Evolutionary conservation across 2,113 vertebrate genomes (phyloP), one percentile per base, ranked within the genome.

Genomic region (Dissostichus mawsoni): DNA sequence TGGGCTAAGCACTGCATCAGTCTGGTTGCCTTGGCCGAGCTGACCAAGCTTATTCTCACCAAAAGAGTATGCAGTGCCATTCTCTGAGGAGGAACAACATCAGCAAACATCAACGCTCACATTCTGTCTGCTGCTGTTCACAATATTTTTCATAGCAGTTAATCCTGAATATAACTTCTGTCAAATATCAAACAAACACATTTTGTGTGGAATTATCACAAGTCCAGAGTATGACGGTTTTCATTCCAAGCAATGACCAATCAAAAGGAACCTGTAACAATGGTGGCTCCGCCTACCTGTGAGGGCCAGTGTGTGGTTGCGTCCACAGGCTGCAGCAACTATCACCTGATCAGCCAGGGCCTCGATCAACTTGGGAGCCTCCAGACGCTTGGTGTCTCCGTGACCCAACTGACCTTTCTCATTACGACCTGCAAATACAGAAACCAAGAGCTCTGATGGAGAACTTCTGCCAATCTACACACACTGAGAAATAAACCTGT

Each of bases 41-140:
- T 99, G 98, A 1, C 98, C 98, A 93, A 99, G 95, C 92, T 99
- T 99, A 87, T 99, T 99, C 93, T 99, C 98, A 45, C 98, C 98
- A 12, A 99, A 99, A 0, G 97, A 97, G 20, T 96, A 98, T 2
- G 95, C 96, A 0, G 95, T 95, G 13, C 98, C 98, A 0, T 91
- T 96, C 84, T 99, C 97, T 99, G 92, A 4, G 65, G 89, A 20
- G 13, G 74, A 61, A 83, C 0, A 48, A 47, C 25, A 7, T 70
- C 64, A 75, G 18, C 45, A 82, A 29, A 66, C 47, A 68, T 8
- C 41, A 62, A 74, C 16, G 3, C 20, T 17, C 64, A 67, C 18
- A 29, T 12, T 63, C 36, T 20, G 33, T 13, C 25, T 36, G 9
- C 18, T 14, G 16, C 11, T 36, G 9, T 25, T 29, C 2, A 18